A percentile compares a stretch with the other conserved stretches of the same genome.
phyloP scores from a whole-genome alignment of 1,140 invertebrate genomes.

The Dendroctonus ponderosae region DNA sequence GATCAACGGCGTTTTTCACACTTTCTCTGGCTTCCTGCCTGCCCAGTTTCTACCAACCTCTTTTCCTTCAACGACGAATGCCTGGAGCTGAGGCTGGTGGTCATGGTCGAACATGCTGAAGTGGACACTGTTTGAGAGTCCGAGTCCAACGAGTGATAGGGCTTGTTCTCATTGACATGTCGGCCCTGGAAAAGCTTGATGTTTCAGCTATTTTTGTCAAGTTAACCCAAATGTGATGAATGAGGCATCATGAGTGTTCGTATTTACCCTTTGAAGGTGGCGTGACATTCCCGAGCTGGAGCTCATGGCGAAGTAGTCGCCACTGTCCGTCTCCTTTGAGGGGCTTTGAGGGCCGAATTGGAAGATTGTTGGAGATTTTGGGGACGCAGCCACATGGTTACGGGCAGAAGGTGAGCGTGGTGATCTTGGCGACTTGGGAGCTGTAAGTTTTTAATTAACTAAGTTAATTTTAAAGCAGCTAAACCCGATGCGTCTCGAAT shows the following conservation, averaged over 20 bases:
- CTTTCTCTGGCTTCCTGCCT: too few relatives aligned
- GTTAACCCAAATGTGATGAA: neutral
- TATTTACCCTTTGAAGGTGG: constrained; percentile 11
- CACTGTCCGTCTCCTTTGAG: neutral
- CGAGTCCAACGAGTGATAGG: constrained; percentile 47
- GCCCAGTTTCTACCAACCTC: constrained; percentile 26
- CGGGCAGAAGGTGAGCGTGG: constrained; percentile 19
- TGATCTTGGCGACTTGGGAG: constrained; percentile 21
- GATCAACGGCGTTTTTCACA: too few relatives aligned
- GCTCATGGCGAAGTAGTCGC: constrained; percentile 16
- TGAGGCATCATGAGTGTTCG: neutral
- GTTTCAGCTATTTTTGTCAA: neutral
- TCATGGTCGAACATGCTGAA: constrained; percentile 31
- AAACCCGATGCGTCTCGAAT: too few relatives aligned
- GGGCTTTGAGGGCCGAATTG: constrained; percentile 22
- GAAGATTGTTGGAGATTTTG: constrained; percentile 24
- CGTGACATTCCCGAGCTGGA: neutral
- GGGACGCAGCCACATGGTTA: constrained; percentile 9
- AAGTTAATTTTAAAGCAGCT: too few relatives aligned
- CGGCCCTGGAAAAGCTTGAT: constrained; percentile 1
- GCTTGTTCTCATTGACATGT: constrained; percentile 42
- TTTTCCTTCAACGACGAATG: constrained; percentile 48
- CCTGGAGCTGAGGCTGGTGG: constrained; percentile 35
- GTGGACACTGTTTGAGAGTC: constrained; percentile 42
- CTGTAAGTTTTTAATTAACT: constrained; percentile 14